phyloP scores from a whole-genome alignment of 2,888 invertebrate genomes.

The Machimus atricapillus region DNA sequence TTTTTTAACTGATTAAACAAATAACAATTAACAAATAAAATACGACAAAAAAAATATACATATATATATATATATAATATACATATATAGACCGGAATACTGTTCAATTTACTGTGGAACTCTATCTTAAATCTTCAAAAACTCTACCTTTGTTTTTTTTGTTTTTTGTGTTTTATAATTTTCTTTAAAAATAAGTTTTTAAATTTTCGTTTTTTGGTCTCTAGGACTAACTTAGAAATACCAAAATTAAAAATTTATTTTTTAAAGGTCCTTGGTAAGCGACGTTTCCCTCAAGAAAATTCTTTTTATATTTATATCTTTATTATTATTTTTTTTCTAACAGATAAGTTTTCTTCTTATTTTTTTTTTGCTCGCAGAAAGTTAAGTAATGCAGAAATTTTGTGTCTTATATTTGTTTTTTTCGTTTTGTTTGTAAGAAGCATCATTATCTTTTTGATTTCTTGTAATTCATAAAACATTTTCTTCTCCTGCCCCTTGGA shows the following conservation, averaged over 20 bases:
- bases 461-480: too few relatives aligned
- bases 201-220: background rate
- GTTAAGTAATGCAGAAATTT: background rate
- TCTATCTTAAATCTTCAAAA: background rate
- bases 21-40: background rate
- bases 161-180: background rate
- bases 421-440: too few relatives aligned
- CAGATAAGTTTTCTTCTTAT: background rate
- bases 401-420: background rate
- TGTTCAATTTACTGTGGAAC: background rate
- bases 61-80: background rate
- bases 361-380: background rate
- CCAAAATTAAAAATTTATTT: background rate
- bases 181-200: background rate
- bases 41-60: background rate
- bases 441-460: background rate
- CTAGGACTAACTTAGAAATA: background rate
- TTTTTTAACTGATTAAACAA: background rate
- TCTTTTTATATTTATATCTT: background rate
- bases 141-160: too few relatives aligned
- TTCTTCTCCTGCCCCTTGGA: background rate
- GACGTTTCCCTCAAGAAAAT: background rate
- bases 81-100: background rate
- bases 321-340: background rate
- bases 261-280: background rate